Evolutionary conservation across 2,797 vertebrate genomes (phyloP), one percentile per base, ranked within the genome.

Genomic region (Poeciliopsis presidionis): DNA sequence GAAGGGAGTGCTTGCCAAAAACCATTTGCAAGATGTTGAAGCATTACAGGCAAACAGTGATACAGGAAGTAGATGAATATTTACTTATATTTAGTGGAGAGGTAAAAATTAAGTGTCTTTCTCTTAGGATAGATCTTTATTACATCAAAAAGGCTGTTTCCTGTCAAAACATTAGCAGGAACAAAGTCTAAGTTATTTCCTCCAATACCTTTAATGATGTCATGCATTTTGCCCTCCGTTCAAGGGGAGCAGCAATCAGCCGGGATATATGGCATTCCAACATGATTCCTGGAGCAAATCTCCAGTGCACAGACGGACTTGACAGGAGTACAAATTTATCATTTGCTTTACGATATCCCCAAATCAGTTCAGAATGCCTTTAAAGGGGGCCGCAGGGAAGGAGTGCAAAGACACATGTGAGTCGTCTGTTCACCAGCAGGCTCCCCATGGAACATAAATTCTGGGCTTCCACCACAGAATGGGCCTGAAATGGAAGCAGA

Each of bases 311-410:
- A 92, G 89, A 87, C 85, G 72, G 88, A 72, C 88, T 89, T 94
- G 93, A 95, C 94, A 95, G 89, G 89, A 86, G 88, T 92, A 95
- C 94, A 95, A 94, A 95, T 95, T 94, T 93, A 94, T 94, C 93
- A 94, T 95, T 94, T 94, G 94, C 91, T 95, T 94, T 94, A 95
- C 87, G 91, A 94, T 94, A 93, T 92, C 93, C 91, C 88, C 92
- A 94, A 94, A 94, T 95, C 94, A 93, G 89, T 94, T 90, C 88
- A 93, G 89, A 95, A 93, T 92, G 92, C 90, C 88, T 93, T 92
- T 90, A 92, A 92, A 92, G 81, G 85, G 77, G 83, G 84, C 89
- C 83, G 81, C 80, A 3, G 90, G 86, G 84, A 88, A 85, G 83
- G 72, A 43, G 80, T 4, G 80, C 78, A 87, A 49, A 89, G 91